These are phyloP conservation scores for Betta splendens DNA, from an alignment of 2,797 vertebrate genomes.

Conservation along the genomic window DNA sequence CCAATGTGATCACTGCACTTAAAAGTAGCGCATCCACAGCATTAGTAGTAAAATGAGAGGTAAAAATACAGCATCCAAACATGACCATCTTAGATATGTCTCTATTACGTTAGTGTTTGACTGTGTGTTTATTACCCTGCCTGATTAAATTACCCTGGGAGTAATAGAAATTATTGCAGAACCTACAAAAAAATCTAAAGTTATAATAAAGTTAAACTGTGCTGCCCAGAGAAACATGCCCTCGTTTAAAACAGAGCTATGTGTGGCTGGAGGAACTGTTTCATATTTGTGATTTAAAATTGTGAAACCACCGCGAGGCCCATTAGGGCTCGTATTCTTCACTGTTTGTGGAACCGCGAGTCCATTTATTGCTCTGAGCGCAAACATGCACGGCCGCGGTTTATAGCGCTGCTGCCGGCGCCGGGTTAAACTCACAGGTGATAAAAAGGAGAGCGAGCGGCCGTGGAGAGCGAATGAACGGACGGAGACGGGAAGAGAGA, in stretches of 20 bases:
- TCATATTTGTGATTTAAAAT: conserved; percentile 33
- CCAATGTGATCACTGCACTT: no score
- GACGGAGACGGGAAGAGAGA: conserved; percentile 7
- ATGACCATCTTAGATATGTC: neutral
- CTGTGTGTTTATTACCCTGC: neutral
- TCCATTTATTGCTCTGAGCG: conserved; percentile 50
- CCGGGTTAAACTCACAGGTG: conserved; percentile 40
- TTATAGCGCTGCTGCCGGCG: conserved; percentile 25
- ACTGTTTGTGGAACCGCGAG: conserved; percentile 50
- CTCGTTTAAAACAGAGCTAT: conserved; percentile 13
- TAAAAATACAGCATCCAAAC: neutral
- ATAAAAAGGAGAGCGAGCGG: conserved; percentile 32
- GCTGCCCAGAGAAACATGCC: conserved; percentile 28
- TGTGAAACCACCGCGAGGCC: conserved; percentile 35
- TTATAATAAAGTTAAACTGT: conserved; percentile 6
- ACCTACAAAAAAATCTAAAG: conserved; percentile 4
- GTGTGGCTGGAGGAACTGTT: conserved; percentile 20
- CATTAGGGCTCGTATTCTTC: conserved; percentile 51
- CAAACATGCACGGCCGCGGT: conserved; percentile 32
- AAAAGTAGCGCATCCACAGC: no score
- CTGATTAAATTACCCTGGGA: neutral
- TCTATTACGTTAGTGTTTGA: no score
- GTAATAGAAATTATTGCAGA: neutral
- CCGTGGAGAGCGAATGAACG: conserved; percentile 16
- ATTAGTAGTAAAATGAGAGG: no score